These are phyloP conservation scores for Geodia barretti DNA, from an alignment of 37 sponge, comb jelly and placozoan species.

Conservation along the genomic window DNA sequence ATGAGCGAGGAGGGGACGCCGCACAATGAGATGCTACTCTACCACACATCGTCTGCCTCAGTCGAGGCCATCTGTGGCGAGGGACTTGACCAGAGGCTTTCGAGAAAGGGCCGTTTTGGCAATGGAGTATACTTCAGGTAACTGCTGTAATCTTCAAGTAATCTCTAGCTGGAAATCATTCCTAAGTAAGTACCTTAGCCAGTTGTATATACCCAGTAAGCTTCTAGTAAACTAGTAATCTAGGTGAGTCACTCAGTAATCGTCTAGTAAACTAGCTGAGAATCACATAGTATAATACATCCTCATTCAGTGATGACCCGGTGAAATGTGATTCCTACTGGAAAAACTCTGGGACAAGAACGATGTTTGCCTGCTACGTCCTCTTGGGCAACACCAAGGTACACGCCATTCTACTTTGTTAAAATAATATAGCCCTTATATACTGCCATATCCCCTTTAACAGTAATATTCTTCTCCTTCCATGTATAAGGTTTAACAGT, in stretches of 20 bases:
- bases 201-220: too few species aligned
- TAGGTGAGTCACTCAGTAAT: too few species aligned
- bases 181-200: too few species aligned
- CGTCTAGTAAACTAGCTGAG: not conserved
- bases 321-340: slow-evolving; percentile 73
- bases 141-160: not conserved
- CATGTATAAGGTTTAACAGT: too few species aligned
- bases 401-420: too few species aligned
- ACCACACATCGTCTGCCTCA: slow-evolving; percentile 52
- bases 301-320: slow-evolving; percentile 73
- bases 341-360: not conserved
- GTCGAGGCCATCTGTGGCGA: slow-evolving; percentile 65
- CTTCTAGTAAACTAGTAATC: too few species aligned
- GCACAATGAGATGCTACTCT: slow-evolving; percentile 56
- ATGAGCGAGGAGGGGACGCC: slow-evolving; percentile 32
- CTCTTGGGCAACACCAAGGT: slow-evolving; percentile 77
- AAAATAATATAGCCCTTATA: too few species aligned
- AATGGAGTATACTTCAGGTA: slow-evolving; percentile 85
- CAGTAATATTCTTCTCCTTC: too few species aligned
- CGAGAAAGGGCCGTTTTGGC: slow-evolving; percentile 67
- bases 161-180: too few species aligned
- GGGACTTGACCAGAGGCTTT: slow-evolving; percentile 77
- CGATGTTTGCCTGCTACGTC: slow-evolving; percentile 71
- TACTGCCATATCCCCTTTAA: too few species aligned
- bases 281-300: too few species aligned